Conservation (phyloP, 2,888 invertebrate species). For the Acrobasis repandana region DNA sequence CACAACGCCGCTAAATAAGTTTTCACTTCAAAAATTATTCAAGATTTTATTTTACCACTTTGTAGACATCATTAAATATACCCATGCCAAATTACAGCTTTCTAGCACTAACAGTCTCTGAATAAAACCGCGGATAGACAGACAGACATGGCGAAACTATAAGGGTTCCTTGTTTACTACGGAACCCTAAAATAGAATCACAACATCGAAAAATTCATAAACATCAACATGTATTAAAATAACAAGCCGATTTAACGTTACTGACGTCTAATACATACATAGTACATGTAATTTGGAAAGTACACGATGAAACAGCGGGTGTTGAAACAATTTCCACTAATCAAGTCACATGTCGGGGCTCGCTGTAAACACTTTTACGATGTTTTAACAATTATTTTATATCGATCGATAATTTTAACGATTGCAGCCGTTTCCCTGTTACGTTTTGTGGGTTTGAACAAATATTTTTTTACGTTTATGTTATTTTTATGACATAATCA, state of each 20-base stretch:
- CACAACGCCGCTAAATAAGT: no score
- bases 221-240: background rate
- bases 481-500: slow-evolving; percentile 16
- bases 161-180: no score
- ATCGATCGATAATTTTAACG: slow-evolving; percentile 38
- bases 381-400: slow-evolving; percentile 23
- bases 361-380: slow-evolving; percentile 20
- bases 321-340: slow-evolving; percentile 15
- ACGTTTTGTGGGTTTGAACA: slow-evolving; percentile 18
- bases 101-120: no score
- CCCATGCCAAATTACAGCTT: no score
- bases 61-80: no score
- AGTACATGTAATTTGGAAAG: slow-evolving; percentile 4
- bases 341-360: slow-evolving; percentile 13
- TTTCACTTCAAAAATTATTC: no score
- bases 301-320: slow-evolving; percentile 15
- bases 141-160: no score
- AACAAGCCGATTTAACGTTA: background rate
- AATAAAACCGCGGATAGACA: no score
- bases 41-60: no score
- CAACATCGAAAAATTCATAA: no score
- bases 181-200: no score
- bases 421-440: slow-evolving; percentile 29
- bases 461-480: slow-evolving; percentile 8
- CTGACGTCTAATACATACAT: slow-evolving; percentile 4